Base-by-base conservation (phyloP, 1,140 invertebrate genomes). In the Cotesia typhae region DNA sequence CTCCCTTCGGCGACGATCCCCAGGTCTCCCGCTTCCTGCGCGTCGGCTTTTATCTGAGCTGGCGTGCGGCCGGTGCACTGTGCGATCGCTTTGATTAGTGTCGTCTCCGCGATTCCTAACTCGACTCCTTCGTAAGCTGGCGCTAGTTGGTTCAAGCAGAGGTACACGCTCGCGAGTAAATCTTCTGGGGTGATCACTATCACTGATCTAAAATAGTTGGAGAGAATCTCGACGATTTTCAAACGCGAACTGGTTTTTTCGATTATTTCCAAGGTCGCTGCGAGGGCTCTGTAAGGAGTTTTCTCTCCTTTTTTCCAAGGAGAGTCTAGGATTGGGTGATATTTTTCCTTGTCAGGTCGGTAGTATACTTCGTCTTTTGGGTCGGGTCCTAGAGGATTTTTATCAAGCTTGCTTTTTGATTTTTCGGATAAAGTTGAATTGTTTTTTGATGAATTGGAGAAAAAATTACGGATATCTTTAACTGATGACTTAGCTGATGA, bases 131-230 rank as follows among this genome's bases (percentile, higher is more conserved):
- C 94, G 86, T 98, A 99, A 2, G 96, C 94, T 0, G 98, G 98
- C 3, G 94, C 97, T 55, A 99, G 84, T 85, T 97, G 94, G 88
- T 99, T 99, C 0, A 99, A 88, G 84, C 96, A 98, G 41, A 99
- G 85, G 84, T 99, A 99, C 12, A 99, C 90, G 82, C 94, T 96
- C 0, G 93, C 90, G 55, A 98, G 74, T 10, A 99, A 87, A 86
- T 99, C 98, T 60, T 94, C 90, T 0, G 97, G 96, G 38, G 91
- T 94, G 4, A 98, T 85, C 6, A 93, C 88, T 60, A 98, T 94
- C 2, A 98, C 95, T 0, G 97, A 99, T 28, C 96, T 91, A 51
- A 99, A 94, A 83, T 95, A 99, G 85, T 99, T 99, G 61, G 93
- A 91, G 17, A 99, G 81, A 73, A 97, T 97, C 86, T 98, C 95